phyloP scores from a whole-genome alignment of 2,113 vertebrate genomes.

The Corapipo altera region DNA sequence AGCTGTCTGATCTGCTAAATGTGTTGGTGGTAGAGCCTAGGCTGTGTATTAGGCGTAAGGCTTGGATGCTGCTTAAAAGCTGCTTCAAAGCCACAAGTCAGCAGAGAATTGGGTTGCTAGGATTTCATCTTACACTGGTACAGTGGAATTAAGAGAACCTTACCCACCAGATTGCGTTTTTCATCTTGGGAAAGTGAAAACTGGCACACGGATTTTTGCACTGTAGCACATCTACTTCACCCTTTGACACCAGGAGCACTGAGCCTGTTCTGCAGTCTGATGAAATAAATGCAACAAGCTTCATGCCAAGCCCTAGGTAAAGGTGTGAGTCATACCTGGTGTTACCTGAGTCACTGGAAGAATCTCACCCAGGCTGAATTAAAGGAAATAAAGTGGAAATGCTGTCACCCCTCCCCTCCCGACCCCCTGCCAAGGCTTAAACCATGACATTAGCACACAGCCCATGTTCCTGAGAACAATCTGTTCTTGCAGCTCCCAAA shows the following conservation, averaged over 20 bases:
- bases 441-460: neutral
- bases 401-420: neutral
- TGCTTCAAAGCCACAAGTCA: neutral
- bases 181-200: neutral
- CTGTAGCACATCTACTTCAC: neutral
- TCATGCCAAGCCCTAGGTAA: neutral
- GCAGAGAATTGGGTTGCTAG: constrained; percentile 15
- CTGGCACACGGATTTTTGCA: neutral
- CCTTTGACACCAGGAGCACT: neutral
- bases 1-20: neutral
- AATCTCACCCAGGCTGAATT: neutral
- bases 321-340: neutral
- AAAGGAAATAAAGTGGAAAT: neutral
- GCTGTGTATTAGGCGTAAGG: neutral
- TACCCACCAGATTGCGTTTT: fast-evolving
- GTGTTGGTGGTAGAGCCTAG: neutral
- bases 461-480: neutral
- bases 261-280: neutral
- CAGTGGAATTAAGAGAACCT: neutral
- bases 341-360: neutral
- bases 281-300: neutral
- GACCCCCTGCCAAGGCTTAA: neutral
- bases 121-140: neutral
- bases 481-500: constrained; percentile 36
- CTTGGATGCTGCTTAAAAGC: neutral